Conservation (phyloP, 2,113 vertebrate genomes). For the Leptosomus discolor region DNA sequence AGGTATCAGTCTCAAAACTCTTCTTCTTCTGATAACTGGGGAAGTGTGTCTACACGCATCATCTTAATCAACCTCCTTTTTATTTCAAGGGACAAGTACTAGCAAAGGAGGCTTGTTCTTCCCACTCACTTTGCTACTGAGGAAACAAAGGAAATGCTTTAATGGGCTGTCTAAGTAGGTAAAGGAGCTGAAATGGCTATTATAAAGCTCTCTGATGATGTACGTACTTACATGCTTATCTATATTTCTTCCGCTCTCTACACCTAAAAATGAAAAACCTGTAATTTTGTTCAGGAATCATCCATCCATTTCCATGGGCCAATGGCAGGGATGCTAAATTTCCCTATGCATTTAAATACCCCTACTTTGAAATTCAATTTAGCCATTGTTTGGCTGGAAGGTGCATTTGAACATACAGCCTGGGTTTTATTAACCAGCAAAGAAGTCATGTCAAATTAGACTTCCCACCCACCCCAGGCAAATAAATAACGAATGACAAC, state of each 20-base stretch:
- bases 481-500: not conserved
- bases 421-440: conserved; percentile 8
- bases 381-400: conserved; percentile 48
- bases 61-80: conserved; percentile 14
- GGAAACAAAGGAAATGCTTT: conserved; percentile 15
- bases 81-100: conserved; percentile 14
- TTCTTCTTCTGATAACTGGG: conserved; percentile 9
- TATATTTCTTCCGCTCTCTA: not conserved
- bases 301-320: conserved; percentile 1
- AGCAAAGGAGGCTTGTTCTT: conserved; percentile 19
- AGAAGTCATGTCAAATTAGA: conserved; percentile 49
- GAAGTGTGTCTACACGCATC: not conserved
- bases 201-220: not conserved
- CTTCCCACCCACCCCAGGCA: rapidly evolving
- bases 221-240: not conserved
- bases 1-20: not conserved
- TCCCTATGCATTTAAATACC: conserved; percentile 64
- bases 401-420: conserved; percentile 27
- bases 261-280: not conserved
- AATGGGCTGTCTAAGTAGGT: not conserved
- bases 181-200: not conserved
- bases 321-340: conserved; percentile 20
- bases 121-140: not conserved
- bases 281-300: conserved; percentile 41
- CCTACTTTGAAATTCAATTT: conserved; percentile 45